Evolutionary conservation across 2,797 vertebrate genomes (phyloP).

Genomic region (Peromyscus eremicus): DNA sequence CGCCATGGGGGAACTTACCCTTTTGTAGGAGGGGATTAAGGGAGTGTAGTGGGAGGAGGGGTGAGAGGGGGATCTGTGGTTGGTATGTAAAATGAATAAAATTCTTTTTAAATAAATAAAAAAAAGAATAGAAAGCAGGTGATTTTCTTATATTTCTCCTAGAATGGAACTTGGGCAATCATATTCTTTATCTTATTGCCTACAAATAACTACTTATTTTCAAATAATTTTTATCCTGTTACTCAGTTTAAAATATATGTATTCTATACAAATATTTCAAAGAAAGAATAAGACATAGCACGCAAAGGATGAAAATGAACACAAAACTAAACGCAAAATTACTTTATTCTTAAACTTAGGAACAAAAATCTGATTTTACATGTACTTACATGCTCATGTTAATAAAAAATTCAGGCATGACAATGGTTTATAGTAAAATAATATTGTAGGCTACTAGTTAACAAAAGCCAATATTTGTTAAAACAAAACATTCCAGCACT

Average conservation of each 20-base stretch:
- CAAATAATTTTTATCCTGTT: background rate
- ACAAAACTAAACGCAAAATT: background rate
- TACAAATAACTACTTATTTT: conserved; percentile 11
- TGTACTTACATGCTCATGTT: background rate
- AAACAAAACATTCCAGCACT: background rate
- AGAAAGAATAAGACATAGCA: background rate
- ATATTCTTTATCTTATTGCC: background rate
- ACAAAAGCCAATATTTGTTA: conserved; percentile 31
- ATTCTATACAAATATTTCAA: background rate
- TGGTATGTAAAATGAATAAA: no score
- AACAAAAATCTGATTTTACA: background rate
- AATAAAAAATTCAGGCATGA: background rate
- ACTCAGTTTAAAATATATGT: background rate
- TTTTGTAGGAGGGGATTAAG: no score
- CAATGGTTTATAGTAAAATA: conserved; percentile 9
- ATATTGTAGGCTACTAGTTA: background rate
- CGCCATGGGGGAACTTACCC: no score
- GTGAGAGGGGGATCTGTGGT: no score
- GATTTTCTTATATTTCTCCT: background rate
- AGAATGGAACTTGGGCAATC: background rate
- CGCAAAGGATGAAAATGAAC: background rate
- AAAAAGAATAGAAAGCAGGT: background rate
- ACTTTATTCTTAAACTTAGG: background rate
- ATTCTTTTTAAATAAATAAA: no score
- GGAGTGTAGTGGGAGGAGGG: no score